phyloP scores from a whole-genome alignment of 1,140 invertebrate species.

The Macrosteles quadrilineatus region DNA sequence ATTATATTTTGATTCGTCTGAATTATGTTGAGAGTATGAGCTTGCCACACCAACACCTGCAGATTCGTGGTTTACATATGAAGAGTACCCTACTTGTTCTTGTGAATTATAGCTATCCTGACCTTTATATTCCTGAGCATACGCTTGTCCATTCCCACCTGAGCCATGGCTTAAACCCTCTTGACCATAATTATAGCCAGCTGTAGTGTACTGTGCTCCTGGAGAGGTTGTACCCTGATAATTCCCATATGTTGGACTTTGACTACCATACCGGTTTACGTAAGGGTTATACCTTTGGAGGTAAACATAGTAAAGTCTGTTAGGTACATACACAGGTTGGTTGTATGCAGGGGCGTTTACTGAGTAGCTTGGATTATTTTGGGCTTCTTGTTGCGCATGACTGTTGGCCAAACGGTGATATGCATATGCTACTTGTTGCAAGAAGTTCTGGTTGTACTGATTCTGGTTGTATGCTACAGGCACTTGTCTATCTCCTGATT shows the following conservation, averaged over 20 bases:
- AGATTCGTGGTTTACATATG: not conserved
- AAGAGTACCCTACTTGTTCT: not conserved
- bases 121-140: not conserved
- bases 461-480: not conserved
- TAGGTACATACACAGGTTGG: constrained; percentile 21
- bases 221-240: not conserved
- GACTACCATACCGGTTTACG: constrained; percentile 19
- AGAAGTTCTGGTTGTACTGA: constrained; percentile 20
- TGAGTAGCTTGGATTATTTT: not conserved
- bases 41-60: too few relatives aligned
- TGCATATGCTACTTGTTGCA: constrained; percentile 31
- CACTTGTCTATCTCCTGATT: not conserved
- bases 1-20: not conserved
- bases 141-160: not conserved
- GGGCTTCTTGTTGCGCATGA: not conserved
- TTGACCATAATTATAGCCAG: not conserved
- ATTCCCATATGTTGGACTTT: not conserved
- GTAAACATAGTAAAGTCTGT: constrained; percentile 29
- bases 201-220: not conserved
- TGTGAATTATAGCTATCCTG: not conserved
- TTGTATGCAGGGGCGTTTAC: not conserved
- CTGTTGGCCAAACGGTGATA: constrained; percentile 34
- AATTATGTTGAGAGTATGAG: not conserved
- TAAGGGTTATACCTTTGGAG: constrained; percentile 29
- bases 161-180: not conserved